Conservation (phyloP, 2,888 invertebrate species). For the Rutpela maculata region DNA sequence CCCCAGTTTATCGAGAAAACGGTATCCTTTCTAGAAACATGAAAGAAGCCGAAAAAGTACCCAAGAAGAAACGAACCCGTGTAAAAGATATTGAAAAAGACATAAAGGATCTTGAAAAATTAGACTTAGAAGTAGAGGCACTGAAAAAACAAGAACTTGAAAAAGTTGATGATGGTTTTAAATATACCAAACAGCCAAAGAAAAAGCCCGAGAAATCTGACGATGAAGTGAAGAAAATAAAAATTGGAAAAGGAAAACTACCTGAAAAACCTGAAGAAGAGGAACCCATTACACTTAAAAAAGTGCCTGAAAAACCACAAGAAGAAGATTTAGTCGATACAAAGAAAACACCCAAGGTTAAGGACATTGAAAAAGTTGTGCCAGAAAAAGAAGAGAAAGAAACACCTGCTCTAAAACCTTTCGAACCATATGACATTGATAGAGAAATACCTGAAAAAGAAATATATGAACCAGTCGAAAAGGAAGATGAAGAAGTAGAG, state of each 20-base stretch:
- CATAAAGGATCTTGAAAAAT: constrained; percentile 72
- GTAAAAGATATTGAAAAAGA: constrained; percentile 71
- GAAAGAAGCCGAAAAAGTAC: constrained; percentile 74
- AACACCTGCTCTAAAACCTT: constrained; percentile 51
- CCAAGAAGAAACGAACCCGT: constrained; percentile 72
- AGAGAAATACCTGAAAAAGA: constrained; percentile 72
- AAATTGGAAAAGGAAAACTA: constrained; percentile 74
- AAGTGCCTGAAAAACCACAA: constrained; percentile 73
- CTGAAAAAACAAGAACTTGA: constrained; percentile 71
- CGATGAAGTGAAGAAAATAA: constrained; percentile 68
- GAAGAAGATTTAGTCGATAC: constrained; percentile 68
- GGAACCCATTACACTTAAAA: constrained; percentile 76
- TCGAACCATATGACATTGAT: constrained; percentile 63
- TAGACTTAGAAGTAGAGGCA: constrained; percentile 72
- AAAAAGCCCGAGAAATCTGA: constrained; percentile 64
- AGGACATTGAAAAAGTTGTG: neutral
- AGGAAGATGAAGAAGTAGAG: constrained; percentile 58
- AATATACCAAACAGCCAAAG: constrained; percentile 64
- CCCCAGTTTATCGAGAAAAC: constrained; percentile 72
- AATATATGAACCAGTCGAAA: constrained; percentile 58
- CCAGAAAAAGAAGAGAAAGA: constrained; percentile 50
- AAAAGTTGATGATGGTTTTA: constrained; percentile 71
- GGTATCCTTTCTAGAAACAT: constrained; percentile 75
- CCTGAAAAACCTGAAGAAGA: constrained; percentile 69
- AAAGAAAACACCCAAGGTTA: constrained; percentile 65